Evolutionary conservation across 2,888 invertebrate species (phyloP).

Genomic region (Patella depressa): DNA sequence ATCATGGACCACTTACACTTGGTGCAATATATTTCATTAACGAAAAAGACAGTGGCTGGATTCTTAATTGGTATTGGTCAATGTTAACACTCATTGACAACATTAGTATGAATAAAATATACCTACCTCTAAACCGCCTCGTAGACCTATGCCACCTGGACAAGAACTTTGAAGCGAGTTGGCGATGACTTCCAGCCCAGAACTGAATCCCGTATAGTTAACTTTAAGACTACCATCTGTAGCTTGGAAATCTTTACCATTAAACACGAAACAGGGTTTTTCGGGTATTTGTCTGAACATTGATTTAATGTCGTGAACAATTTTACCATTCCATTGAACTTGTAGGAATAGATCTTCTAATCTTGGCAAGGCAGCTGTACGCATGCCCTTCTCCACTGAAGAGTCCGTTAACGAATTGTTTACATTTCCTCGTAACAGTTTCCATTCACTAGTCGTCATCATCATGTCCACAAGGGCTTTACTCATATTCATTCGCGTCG

Average conservation of each 20-base stretch:
- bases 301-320: too few species aligned
- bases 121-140: too few species aligned
- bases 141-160: neutral
- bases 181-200: neutral
- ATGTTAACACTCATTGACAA: too few species aligned
- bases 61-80: too few species aligned
- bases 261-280: neutral
- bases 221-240: neutral
- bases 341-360: neutral
- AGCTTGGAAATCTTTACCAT: constrained; percentile 1
- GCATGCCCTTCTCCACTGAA: neutral
- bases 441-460: neutral
- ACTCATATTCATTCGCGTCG: neutral
- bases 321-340: neutral
- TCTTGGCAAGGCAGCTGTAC: too few species aligned
- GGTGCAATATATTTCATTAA: too few species aligned
- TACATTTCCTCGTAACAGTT: neutral
- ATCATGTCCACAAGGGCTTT: too few species aligned
- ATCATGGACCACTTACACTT: too few species aligned
- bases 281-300: neutral
- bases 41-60: too few species aligned
- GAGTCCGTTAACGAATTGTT: neutral
- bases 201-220: neutral
- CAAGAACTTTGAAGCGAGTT: neutral
- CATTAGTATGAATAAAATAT: too few species aligned